phyloP scores from a whole-genome alignment of 2,888 invertebrate species.

The Hydroisotoma schaefferi region DNA sequence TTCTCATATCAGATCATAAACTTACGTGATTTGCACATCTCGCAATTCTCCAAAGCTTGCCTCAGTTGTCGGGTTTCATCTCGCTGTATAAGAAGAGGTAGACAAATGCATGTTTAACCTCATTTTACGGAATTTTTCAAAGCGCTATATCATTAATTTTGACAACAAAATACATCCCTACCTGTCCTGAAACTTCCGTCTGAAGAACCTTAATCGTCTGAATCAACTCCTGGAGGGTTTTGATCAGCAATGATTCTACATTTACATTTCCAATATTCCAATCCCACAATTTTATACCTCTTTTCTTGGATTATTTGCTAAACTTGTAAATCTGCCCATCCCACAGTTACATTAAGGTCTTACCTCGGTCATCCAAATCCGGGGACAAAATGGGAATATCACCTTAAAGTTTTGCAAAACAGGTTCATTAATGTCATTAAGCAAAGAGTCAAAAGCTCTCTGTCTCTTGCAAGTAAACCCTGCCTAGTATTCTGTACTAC shows the following conservation, averaged over 20 bases:
- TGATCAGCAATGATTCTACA: constrained; percentile 60
- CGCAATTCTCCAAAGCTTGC: constrained; percentile 72
- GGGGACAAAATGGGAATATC: constrained; percentile 63
- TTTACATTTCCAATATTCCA: background rate
- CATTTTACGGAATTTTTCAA: background rate
- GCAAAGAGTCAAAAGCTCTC: too few relatives aligned
- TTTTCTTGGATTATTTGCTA: too few relatives aligned
- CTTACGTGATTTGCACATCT: constrained; percentile 58
- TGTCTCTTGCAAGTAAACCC: too few relatives aligned
- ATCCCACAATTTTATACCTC: too few relatives aligned
- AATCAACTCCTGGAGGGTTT: constrained; percentile 65
- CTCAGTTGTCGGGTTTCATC: constrained; percentile 67
- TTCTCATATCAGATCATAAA: too few relatives aligned
- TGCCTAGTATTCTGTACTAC: too few relatives aligned
- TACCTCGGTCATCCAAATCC: constrained; percentile 61
- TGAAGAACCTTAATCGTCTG: constrained; percentile 66
- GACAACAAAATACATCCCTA: constrained; percentile 48
- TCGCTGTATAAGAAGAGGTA: constrained; percentile 55
- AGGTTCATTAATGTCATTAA: too few relatives aligned
- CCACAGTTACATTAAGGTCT: background rate
- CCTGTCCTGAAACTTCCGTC: constrained; percentile 66
- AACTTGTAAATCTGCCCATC: background rate
- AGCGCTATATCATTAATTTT: background rate
- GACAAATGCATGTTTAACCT: background rate
- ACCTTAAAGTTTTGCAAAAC: too few relatives aligned